Base-by-base conservation (phyloP, 2,113 vertebrate species). In the Ahaetulla prasina region DNA sequence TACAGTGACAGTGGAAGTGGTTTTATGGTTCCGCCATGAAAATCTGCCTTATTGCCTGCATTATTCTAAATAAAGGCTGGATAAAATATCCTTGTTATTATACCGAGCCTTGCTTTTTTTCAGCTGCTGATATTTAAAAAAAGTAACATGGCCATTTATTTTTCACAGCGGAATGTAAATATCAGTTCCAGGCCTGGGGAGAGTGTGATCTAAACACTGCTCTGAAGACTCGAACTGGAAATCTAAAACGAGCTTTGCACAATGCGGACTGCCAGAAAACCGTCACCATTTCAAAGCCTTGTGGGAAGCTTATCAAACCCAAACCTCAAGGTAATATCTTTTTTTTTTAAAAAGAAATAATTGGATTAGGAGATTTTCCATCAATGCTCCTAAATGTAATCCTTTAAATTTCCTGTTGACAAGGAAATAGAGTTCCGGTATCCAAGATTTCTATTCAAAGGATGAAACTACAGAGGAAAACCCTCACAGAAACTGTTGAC, bases 111-210 rank as follows among this genome's bases (percentile, higher is more conserved):
- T 49, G 18, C 11, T 55, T 39, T 89, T 89, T 80, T 43, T 89
- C 87, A 85, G 2, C 2, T 35, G 43, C 53, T 60, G 74, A 27
- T 68, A 87, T 92, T 93, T 86, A 85, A 63, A 63, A 85, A 43
- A 60, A 80, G 92, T 85, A 68, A 16, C 90, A 43, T 25, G 7
- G 85, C 52, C 86, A n/a, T 85, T 52, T 47, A 85, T 93, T 94
- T 2, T 0, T 92, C 93, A 18, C 93, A 99, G 99, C 99, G 0
- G 99, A 99, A 92, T 99, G 99, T 97, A 99, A 99, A 95, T 99
- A 99, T 93, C 98, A 99, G 87, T 99, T 99, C 97, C 98, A 99
- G 96, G 98, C 98, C 1, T 99, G 99, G 99, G 98, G 99, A 86
- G 99, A 99, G 95, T 99, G 99, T n/a, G 99, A 99, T 91, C 96